These are phyloP conservation scores for Podocnemis expansa DNA, from an alignment of 2,113 vertebrate species.

Conservation along the genomic window DNA sequence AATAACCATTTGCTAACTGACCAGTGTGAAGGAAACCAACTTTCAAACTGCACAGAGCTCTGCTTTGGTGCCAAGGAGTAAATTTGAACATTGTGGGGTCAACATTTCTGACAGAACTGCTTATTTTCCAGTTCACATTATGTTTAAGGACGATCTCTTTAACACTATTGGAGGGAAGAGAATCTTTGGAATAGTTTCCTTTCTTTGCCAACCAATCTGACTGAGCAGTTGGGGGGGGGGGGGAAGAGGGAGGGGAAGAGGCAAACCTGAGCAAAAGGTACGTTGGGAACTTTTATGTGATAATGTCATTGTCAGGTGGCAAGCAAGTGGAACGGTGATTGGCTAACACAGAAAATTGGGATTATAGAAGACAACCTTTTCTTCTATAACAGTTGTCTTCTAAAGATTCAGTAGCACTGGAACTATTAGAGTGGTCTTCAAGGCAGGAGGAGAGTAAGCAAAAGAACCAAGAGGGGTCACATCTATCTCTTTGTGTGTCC, in stretches of 20 bases:
- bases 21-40: not conserved
- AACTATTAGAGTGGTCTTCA: not conserved
- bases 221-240: not conserved
- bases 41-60: not conserved
- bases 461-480: not conserved
- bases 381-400: not conserved
- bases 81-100: not conserved
- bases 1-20: not conserved
- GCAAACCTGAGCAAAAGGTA: not conserved
- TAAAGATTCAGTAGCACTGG: not conserved
- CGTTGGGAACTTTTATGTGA: not conserved
- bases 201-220: not conserved
- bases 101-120: not conserved
- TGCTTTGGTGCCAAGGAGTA: not conserved
- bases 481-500: not conserved
- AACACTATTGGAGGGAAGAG: not conserved
- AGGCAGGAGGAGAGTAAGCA: accelerated
- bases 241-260: not conserved
- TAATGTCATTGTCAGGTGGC: not conserved
- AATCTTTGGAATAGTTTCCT: not conserved
- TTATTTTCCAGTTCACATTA: not conserved
- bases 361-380: not conserved
- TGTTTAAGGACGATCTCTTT: not conserved
- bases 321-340: not conserved
- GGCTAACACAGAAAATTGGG: not conserved